These are phyloP conservation scores for Metacarcinus magister DNA, from an alignment of 2,888 invertebrate species.

Conservation along the genomic window DNA sequence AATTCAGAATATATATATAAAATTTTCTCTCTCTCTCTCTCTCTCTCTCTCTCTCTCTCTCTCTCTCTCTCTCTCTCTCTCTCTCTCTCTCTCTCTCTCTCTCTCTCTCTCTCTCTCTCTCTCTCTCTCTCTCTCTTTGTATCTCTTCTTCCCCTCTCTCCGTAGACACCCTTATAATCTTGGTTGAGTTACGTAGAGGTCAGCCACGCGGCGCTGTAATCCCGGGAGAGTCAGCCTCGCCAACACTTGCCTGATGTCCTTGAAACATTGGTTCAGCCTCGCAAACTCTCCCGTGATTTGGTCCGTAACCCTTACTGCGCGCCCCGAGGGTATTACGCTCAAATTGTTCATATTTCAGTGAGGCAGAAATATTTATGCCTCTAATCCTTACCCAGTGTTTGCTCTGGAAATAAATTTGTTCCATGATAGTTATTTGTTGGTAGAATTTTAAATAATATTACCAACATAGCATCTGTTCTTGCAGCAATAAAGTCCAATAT, in stretches of 20 bases:
- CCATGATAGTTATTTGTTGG: not conserved
- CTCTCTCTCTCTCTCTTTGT: not conserved
- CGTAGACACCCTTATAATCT: not conserved
- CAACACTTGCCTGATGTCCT: not conserved
- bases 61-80: constrained; percentile 48
- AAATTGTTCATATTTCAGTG: not conserved
- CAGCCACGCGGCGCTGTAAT: not conserved
- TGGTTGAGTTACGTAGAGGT: not conserved
- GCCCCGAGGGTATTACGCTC: not conserved
- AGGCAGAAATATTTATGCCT: not conserved
- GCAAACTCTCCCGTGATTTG: not conserved
- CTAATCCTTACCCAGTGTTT: not conserved
- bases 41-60: constrained; percentile 36
- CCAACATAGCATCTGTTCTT: not conserved
- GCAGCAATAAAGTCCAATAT: not conserved
- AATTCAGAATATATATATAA: not conserved
- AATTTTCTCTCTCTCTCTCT: not conserved
- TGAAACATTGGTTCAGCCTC: not conserved
- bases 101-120: not conserved
- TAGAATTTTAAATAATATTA: not conserved
- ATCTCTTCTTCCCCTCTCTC: not conserved
- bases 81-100: constrained; percentile 31
- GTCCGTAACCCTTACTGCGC: not conserved
- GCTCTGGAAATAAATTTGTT: not conserved
- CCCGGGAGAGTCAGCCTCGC: not conserved